phyloP scores from a whole-genome alignment of 2,888 invertebrate species.

The Toxonevra muliebris region DNA sequence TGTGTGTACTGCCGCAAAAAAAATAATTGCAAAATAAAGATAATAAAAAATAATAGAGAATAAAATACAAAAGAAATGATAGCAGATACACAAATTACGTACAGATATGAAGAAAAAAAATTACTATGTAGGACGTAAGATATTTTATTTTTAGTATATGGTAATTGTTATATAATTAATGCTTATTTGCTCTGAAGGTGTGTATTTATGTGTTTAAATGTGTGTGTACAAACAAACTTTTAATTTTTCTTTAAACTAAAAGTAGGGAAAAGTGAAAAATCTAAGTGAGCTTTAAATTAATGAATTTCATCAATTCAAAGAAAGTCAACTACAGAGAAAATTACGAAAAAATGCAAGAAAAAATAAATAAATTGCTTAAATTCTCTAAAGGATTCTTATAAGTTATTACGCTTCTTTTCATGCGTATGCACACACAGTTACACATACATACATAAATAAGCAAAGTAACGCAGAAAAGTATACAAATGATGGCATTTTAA shows the following conservation, averaged over 20 bases:
- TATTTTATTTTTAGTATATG: no score
- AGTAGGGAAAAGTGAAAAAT: not conserved
- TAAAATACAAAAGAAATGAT: no score
- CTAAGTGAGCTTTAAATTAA: not conserved
- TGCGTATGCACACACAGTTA: not conserved
- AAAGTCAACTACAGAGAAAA: no score
- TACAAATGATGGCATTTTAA: not conserved
- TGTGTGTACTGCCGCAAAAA: no score
- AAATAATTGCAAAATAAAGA: no score
- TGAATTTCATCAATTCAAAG: no score
- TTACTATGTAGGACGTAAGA: no score
- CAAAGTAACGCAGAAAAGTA: not conserved
- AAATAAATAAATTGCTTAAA: conserved; percentile 4
- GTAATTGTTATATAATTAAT: no score
- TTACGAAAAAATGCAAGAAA: not conserved
- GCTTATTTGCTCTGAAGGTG: no score
- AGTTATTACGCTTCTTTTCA: not conserved
- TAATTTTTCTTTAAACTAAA: not conserved
- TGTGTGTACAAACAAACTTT: not conserved
- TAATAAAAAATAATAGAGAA: no score
- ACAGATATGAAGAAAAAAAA: no score
- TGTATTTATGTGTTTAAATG: not conserved
- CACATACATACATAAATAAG: not conserved
- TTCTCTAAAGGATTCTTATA: conserved; percentile 14
- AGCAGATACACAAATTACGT: no score